A percentile compares a stretch with the other conserved stretches of the same genome.
These are phyloP conservation scores for Sicus ferrugineus DNA, from an alignment of 2,888 invertebrate genomes.

Conservation along the genomic window DNA sequence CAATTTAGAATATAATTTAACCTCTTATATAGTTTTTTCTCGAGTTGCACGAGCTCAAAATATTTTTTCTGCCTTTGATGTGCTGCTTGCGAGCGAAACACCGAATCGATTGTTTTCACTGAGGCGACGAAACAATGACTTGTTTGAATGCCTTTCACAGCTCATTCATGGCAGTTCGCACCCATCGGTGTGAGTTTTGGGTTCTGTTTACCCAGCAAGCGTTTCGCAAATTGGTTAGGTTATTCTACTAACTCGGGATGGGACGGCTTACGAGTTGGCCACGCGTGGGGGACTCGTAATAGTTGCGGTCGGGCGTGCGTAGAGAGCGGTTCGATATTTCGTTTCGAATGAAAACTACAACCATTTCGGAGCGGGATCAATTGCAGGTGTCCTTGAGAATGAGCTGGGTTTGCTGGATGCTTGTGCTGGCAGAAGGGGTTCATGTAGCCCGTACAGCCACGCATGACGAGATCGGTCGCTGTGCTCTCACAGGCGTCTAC, in stretches of 20 bases:
- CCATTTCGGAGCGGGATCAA: constrained; percentile 51
- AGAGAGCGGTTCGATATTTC: constrained; percentile 34
- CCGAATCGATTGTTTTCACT: constrained; percentile 19
- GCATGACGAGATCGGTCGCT: constrained; percentile 56
- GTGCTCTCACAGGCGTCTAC: constrained; percentile 62
- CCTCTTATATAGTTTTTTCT: too few species aligned
- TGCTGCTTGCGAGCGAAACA: background rate
- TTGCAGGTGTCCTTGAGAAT: background rate
- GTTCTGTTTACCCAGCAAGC: constrained; percentile 36
- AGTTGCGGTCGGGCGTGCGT: constrained; percentile 49
- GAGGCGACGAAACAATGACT: constrained; percentile 2
- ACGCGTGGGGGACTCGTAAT: constrained; percentile 4
- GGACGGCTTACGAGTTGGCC: constrained; percentile 37
- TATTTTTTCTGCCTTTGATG: too few species aligned
- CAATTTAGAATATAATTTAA: too few species aligned
- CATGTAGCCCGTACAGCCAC: constrained; percentile 39
- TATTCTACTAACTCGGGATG: background rate
- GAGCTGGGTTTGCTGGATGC: background rate
- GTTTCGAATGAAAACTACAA: constrained; percentile 1
- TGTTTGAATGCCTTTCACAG: constrained; percentile 16
- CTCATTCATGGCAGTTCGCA: background rate
- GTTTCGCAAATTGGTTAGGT: constrained; percentile 21
- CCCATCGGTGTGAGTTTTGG: constrained; percentile 20
- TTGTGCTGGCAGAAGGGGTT: background rate
- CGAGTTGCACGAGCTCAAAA: too few species aligned